Evolutionary conservation across 2,797 vertebrate species (phyloP).

Genomic region (Thripadectes ignobilis): DNA sequence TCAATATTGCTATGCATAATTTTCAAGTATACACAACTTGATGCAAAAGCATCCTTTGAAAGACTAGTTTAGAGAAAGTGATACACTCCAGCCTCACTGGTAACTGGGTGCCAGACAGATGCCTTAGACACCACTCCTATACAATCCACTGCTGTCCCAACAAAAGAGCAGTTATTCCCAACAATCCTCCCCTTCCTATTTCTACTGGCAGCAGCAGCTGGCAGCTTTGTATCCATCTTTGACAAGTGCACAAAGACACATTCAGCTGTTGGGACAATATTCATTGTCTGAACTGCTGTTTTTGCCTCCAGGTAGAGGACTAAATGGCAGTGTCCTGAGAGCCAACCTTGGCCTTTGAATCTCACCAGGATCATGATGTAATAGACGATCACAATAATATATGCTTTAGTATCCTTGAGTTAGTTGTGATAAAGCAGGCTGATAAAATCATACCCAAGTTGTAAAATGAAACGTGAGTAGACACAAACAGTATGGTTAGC

Average conservation of each 20-base stretch:
- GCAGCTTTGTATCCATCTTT: not conserved
- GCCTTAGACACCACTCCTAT: not conserved
- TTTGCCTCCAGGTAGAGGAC: constrained; percentile 4
- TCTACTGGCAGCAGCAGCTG: not conserved
- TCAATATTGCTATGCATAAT: not conserved
- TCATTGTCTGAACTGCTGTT: not conserved
- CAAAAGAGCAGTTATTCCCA: not conserved
- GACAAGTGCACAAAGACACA: not conserved
- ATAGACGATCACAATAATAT: not conserved
- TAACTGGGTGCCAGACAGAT: not conserved
- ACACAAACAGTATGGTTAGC: not conserved
- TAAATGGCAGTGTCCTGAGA: not conserved
- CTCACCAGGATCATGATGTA: not conserved
- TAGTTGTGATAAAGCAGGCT: not conserved
- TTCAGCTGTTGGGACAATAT: not conserved
- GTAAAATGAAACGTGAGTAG: not conserved
- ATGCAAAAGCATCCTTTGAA: not conserved
- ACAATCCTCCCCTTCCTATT: not conserved
- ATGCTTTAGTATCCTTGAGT: not conserved
- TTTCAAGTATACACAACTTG: not conserved
- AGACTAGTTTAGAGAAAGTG: not conserved
- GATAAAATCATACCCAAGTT: not conserved
- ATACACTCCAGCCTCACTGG: not conserved
- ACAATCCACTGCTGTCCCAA: not conserved
- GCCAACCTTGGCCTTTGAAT: not conserved